phyloP scores from a whole-genome alignment of 2,113 vertebrate genomes.

The Muntiacus muntjak region DNA sequence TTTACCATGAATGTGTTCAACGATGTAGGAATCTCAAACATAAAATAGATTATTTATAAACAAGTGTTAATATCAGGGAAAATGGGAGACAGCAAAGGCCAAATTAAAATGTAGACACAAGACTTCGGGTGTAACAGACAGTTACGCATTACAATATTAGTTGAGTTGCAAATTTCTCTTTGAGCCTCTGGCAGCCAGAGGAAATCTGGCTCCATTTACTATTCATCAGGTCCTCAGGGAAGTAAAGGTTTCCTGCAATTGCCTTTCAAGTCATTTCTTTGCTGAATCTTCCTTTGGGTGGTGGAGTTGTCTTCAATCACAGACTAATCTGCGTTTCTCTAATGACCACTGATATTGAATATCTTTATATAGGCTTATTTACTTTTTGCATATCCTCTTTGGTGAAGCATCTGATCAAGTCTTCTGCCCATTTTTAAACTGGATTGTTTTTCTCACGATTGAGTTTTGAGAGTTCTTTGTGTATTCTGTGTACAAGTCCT shows the following conservation, averaged over 20 bases:
- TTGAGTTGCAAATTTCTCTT: not conserved
- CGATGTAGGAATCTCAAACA: not conserved
- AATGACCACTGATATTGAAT: not conserved
- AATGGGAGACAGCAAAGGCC: not conserved
- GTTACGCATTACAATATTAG: not conserved
- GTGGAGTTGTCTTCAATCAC: not conserved
- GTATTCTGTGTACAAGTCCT: not conserved
- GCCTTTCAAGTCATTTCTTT: constrained; percentile 12
- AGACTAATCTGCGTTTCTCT: not conserved
- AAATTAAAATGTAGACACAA: not conserved
- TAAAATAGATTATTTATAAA: constrained; percentile 36
- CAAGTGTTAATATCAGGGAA: constrained; percentile 14
- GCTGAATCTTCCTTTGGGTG: not conserved
- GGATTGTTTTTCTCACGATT: not conserved
- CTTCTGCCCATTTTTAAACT: not conserved
- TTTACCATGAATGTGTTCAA: not conserved
- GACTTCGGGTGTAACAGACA: not conserved
- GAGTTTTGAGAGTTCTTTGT: constrained; percentile 15
- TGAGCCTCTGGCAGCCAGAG: not conserved
- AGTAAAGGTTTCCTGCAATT: constrained; percentile 1
- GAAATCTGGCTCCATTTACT: not conserved
- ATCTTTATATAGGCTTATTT: not conserved
- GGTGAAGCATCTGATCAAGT: not conserved
- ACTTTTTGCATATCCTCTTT: not conserved
- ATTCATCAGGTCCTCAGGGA: not conserved